Evolutionary conservation across 2,113 vertebrate genomes (phyloP), one percentile per base, ranked within the genome.

Genomic region (Meleagris gallopavo): DNA sequence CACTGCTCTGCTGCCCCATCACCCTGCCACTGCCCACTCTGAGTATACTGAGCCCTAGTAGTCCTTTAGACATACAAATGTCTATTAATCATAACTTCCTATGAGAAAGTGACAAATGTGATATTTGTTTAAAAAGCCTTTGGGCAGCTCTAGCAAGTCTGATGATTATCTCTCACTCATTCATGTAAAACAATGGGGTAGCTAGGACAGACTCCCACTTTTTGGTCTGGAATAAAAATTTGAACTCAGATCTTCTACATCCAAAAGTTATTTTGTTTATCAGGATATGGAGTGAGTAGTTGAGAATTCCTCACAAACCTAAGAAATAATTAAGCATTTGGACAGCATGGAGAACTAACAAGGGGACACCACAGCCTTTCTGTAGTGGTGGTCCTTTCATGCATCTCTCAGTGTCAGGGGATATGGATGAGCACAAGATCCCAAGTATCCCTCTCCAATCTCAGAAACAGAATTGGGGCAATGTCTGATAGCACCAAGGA

Each of bases 141-240:
- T 27, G 6, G 38, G 22, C 38, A 52, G 6, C 16, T 60, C 29
- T 25, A 38, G 13, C 0, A 0, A 13, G 32, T 8, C 13, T 84
- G 40, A 72, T 0, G 1, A 13, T 7, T 30, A 14, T 3, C 5
- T 82, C 13, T 72, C 12, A 25, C 15, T 80, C 18, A 19, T 27
- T 50, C 29, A 10, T 25, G 4, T 46, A 41, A 46, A 71, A 64
- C 14, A 3, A 5, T 6, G 9, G 1, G 17, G n/a, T n/a, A n/a
- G 4, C 2, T 78, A 34, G 8, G 11, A 52, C 17, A 87, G 27
- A 17, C 4, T 27, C 16, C 2, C 6, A n/a, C 10, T 6, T 86
- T 79, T 70, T 88, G 4, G 18, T 62, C 41, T n/a, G 9, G 25
- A 84, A 67, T 16, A 22, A 2, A 0, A 0, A 6, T 82, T n/a